Base-by-base conservation (phyloP, 2,113 vertebrate species). In the Sceloporus tristichus region DNA sequence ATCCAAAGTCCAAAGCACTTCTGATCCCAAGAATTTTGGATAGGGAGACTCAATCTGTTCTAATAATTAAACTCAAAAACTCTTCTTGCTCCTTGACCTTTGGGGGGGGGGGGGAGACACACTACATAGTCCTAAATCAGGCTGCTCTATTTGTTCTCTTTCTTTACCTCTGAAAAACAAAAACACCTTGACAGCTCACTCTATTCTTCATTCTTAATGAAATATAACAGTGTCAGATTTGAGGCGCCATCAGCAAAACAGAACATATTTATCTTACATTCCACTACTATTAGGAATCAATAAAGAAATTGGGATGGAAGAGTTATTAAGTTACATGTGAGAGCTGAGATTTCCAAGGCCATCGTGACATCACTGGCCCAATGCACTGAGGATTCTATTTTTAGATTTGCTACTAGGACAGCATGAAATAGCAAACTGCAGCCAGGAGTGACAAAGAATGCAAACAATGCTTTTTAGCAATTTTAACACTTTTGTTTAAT, bases 161-260 rank as follows among this genome's bases (percentile, higher is more conserved):
- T 96, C 97, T 97, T 96, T 95, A 62, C 13, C 94, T 91, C 92
- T 96, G 90, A 92, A 92, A 93, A 93, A 96, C 21, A 94, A 96
- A 95, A 91, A 95, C 93, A 95, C 95, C 94, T 94, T 97, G 98
- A 93, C 92, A 97, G 94, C 94, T 97, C 93, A 97, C 94, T 96
- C 95, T 95, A 38, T 94, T 97, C 95, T 98, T 97, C 95, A 97
- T 97, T 95, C 97, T 90, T 94, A 96, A 92, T 97, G 96, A 91
- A 98, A 96, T 92, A 98, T 97, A 95, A 98, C 95, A 96, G 97
- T 97, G 94, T 98, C 96, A 90, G 97, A 96, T 94, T 97, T 98
- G 96, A 98, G 97, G 97, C 97, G 98, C 96, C 97, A 98, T 96
- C 97, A 97, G 91, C 98, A 98, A 96, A 97, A 98, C 97, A 96